Percentiles rank a stretch among this genome's conserved stretches.
phyloP scores from a whole-genome alignment of 2,113 vertebrate species.

The Pantherophis guttatus region DNA sequence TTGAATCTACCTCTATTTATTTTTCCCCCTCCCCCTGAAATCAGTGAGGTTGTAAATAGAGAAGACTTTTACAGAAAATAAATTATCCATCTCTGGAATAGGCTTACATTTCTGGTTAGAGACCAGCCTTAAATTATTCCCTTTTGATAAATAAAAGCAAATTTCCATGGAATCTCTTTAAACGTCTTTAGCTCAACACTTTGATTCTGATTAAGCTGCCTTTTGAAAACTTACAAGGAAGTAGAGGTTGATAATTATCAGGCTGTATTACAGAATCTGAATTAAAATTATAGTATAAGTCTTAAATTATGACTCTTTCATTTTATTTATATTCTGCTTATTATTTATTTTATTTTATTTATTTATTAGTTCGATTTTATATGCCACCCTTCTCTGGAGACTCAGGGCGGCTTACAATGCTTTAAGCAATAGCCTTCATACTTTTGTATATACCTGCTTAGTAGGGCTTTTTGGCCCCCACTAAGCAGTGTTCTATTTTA shows the following conservation, averaged over 20 bases:
- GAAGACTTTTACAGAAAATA: background rate
- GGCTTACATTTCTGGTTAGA: background rate
- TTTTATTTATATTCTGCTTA: background rate
- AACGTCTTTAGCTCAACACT: background rate
- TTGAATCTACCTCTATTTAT: background rate
- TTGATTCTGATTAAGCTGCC: background rate
- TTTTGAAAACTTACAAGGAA: background rate
- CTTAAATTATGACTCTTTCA: background rate
- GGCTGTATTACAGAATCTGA: background rate
- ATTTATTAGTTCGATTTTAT: too few species aligned
- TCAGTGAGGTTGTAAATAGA: background rate
- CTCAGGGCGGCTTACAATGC: too few species aligned
- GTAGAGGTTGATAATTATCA: background rate
- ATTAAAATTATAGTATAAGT: background rate
- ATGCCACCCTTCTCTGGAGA: too few species aligned
- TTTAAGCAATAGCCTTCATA: too few species aligned
- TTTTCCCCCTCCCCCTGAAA: background rate
- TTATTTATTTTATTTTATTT: background rate
- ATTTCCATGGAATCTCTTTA: background rate
- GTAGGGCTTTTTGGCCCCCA: too few species aligned
- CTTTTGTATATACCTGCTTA: too few species aligned
- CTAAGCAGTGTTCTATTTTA: too few species aligned
- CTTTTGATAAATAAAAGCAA: background rate
- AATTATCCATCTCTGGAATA: background rate
- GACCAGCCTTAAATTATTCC: background rate